Percentiles rank a stretch among this genome's conserved stretches.
phyloP scores from a whole-genome alignment of 2,888 invertebrate species.

The Tethea ocularis region DNA sequence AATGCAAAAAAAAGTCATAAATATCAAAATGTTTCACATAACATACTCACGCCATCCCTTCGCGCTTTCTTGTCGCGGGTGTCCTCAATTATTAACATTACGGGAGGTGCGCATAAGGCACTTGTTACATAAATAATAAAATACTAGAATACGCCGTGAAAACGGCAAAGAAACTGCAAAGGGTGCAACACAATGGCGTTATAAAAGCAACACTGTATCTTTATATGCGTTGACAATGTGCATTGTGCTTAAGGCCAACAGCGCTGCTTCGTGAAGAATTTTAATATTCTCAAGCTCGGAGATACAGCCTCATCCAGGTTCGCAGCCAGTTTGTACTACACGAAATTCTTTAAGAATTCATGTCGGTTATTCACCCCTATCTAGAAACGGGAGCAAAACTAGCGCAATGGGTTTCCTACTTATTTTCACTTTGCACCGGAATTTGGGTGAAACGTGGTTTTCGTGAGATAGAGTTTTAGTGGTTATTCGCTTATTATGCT shows the following conservation, averaged over 20 bases:
- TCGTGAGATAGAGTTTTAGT: not conserved
- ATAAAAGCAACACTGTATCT: constrained; percentile 79
- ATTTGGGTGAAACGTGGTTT: constrained; percentile 21
- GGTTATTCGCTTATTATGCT: constrained; percentile 5
- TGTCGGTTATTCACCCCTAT: constrained; percentile 50
- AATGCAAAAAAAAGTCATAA: not conserved
- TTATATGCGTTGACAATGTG: constrained; percentile 79
- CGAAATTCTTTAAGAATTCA: constrained; percentile 61
- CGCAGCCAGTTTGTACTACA: constrained; percentile 57
- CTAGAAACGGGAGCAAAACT: constrained; percentile 35
- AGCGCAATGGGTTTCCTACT: constrained; percentile 25
- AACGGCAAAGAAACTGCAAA: constrained; percentile 72
- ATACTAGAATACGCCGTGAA: constrained; percentile 71
- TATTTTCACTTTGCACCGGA: constrained; percentile 18
- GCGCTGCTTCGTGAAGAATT: constrained; percentile 38
- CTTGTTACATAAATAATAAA: constrained; percentile 80
- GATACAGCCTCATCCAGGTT: constrained; percentile 53
- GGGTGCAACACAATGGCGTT: constrained; percentile 75
- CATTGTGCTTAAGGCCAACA: constrained; percentile 66
- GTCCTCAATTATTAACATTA: constrained; percentile 78
- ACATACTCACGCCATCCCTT: not conserved
- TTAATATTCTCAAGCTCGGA: constrained; percentile 49
- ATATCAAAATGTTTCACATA: not conserved
- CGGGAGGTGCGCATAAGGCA: constrained; percentile 67
- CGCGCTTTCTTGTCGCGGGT: constrained; percentile 57